Evolutionary conservation across 2,888 invertebrate species (phyloP).

Genomic region (Hesperia comma): DNA sequence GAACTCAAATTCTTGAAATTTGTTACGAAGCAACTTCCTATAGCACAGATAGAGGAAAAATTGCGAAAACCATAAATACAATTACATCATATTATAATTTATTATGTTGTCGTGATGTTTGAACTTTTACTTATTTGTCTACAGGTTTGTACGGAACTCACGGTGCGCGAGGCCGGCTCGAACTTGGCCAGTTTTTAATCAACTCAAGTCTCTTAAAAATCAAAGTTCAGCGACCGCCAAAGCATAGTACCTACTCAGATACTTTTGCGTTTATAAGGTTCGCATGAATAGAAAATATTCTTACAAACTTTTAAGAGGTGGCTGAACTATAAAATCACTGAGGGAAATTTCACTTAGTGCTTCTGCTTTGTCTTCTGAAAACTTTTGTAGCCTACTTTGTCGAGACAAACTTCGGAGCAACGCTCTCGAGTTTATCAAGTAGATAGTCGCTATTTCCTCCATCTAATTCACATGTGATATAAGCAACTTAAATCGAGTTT

Average conservation of each 20-base stretch:
- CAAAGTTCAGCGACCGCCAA: too few relatives aligned
- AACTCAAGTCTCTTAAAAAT: too few relatives aligned
- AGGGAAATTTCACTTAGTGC: slow-evolving; percentile 25
- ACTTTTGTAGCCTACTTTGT: slow-evolving; percentile 25
- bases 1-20: too few relatives aligned
- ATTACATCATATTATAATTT: too few relatives aligned
- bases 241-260: background rate
- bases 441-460: slow-evolving; percentile 18
- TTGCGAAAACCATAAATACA: too few relatives aligned
- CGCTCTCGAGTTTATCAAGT: slow-evolving; percentile 17
- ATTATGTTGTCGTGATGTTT: too few relatives aligned
- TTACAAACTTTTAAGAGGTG: slow-evolving; percentile 12
- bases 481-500: slow-evolving; percentile 6
- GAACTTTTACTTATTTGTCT: too few relatives aligned
- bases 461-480: slow-evolving; percentile 3
- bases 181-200: too few relatives aligned
- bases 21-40: too few relatives aligned
- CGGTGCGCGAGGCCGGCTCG: too few relatives aligned
- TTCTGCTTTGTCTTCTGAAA: slow-evolving; percentile 22
- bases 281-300: background rate
- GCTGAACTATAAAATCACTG: slow-evolving; percentile 12
- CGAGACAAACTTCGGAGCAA: slow-evolving; percentile 8
- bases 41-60: too few relatives aligned
- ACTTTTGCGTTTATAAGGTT: background rate
- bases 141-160: too few relatives aligned